Percentiles rank a stretch among this genome's conserved stretches.
Conservation (phyloP, 2,113 vertebrate species). For the Peucedramus taeniatus region DNA sequence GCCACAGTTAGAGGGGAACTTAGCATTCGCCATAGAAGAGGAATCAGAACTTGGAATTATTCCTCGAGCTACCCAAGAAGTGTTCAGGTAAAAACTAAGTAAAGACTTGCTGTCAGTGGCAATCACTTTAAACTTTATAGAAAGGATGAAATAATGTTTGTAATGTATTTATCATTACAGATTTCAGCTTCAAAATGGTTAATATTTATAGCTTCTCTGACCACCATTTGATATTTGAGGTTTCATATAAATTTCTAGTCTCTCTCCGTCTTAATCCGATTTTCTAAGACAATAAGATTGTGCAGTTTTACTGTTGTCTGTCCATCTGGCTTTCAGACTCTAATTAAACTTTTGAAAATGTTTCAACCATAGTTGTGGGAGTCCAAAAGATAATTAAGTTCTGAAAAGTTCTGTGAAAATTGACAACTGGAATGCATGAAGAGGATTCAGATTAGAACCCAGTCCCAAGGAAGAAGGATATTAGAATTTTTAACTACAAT, state of each 20-base stretch:
- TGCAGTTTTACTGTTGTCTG: background rate
- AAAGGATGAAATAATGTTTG: background rate
- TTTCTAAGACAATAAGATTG: background rate
- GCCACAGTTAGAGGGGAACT: conserved; percentile 29
- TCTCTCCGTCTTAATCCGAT: background rate
- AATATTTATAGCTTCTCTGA: background rate
- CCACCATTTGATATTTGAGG: background rate
- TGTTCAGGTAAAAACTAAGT: conserved; percentile 75
- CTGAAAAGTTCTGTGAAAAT: background rate
- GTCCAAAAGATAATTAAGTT: background rate
- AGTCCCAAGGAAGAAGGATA: background rate
- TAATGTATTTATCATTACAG: background rate
- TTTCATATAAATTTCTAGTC: background rate
- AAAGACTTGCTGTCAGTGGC: background rate
- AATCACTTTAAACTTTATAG: background rate
- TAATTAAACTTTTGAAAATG: background rate
- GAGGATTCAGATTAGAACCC: background rate
- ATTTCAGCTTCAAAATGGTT: background rate
- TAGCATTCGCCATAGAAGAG: background rate
- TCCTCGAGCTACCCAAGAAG: conserved; percentile 78
- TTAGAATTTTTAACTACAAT: background rate
- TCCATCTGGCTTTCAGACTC: background rate
- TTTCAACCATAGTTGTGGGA: background rate
- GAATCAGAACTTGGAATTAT: conserved; percentile 74
- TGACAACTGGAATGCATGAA: background rate